Percentiles rank a stretch among this genome's conserved stretches.
phyloP scores from a whole-genome alignment of 1,140 invertebrate species.

The Drosophila ohnishii region DNA sequence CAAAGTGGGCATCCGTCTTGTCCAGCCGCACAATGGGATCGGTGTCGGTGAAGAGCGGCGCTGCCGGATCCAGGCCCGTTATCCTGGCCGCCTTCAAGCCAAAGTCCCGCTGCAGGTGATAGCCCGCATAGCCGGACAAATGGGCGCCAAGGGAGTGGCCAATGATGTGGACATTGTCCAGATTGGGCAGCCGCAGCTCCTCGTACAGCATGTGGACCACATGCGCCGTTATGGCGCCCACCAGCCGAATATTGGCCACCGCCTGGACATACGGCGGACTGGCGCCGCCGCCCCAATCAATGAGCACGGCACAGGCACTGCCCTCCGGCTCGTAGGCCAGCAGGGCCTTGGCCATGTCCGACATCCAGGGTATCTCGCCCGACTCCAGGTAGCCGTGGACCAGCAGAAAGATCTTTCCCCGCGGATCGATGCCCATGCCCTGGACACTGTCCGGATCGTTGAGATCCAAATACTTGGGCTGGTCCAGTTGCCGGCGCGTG shows the following conservation, averaged over 20 bases:
- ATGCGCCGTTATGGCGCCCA: constrained; percentile 92
- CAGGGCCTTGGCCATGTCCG: constrained; percentile 85
- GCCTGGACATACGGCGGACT: constrained; percentile 95
- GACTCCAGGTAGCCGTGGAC: constrained; percentile 94
- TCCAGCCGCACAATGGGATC: constrained; percentile 92
- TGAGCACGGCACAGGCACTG: constrained; percentile 89
- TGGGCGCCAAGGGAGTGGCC: constrained; percentile 96
- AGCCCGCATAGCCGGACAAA: constrained; percentile 92
- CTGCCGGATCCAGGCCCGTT: constrained; percentile 94
- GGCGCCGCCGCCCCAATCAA: constrained; percentile 94
- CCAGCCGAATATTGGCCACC: constrained; percentile 93
- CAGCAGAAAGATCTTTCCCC: constrained; percentile 89
- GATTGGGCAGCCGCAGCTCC: constrained; percentile 84
- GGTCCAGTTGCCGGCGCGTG: constrained; percentile 84
- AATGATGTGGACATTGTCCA: constrained; percentile 91
- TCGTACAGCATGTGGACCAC: constrained; percentile 86
- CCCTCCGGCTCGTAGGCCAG: constrained; percentile 87
- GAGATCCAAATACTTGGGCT: constrained; percentile 86
- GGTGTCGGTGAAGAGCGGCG: constrained; percentile 94
- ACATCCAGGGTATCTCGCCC: constrained; percentile 87
- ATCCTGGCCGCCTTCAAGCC: constrained; percentile 87
- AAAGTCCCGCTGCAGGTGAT: constrained; percentile 87
- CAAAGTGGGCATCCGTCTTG: constrained; percentile 91
- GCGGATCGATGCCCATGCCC: constrained; percentile 85
- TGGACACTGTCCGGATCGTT: constrained; percentile 86